These are phyloP conservation scores for Nesogale talazaci DNA, from an alignment of 2,113 vertebrate species.

Conservation along the genomic window DNA sequence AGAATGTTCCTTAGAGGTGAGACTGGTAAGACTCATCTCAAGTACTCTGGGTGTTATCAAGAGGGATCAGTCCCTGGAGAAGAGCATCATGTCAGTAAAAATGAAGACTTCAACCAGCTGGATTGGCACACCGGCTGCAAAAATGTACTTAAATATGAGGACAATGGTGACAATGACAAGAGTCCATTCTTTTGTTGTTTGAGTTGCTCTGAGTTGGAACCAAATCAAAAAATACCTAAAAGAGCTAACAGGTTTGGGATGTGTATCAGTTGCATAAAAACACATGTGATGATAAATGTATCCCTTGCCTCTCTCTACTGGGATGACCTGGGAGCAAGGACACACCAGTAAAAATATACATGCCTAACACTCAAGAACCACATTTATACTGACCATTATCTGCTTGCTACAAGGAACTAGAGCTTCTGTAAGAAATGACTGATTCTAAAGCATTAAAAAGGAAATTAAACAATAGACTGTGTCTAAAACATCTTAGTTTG, in stretches of 20 bases:
- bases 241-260: background rate
- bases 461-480: background rate
- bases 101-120: too few species aligned
- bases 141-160: too few species aligned
- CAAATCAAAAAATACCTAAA: too few species aligned
- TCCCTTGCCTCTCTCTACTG: background rate
- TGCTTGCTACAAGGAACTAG: background rate
- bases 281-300: background rate
- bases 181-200: too few species aligned
- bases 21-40: too few species aligned
- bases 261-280: background rate
- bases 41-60: too few species aligned
- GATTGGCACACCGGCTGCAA: too few species aligned
- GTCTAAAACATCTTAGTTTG: background rate
- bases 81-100: too few species aligned
- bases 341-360: background rate
- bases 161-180: too few species aligned
- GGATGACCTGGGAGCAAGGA: background rate
- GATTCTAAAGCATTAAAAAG: background rate
- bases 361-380: background rate
- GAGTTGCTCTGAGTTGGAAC: too few species aligned
- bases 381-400: background rate
- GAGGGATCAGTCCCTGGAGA: too few species aligned
- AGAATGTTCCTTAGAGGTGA: too few species aligned
- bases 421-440: background rate